These are phyloP conservation scores for Plutella xylostella DNA, from an alignment of 2,888 invertebrate genomes.

Conservation along the genomic window DNA sequence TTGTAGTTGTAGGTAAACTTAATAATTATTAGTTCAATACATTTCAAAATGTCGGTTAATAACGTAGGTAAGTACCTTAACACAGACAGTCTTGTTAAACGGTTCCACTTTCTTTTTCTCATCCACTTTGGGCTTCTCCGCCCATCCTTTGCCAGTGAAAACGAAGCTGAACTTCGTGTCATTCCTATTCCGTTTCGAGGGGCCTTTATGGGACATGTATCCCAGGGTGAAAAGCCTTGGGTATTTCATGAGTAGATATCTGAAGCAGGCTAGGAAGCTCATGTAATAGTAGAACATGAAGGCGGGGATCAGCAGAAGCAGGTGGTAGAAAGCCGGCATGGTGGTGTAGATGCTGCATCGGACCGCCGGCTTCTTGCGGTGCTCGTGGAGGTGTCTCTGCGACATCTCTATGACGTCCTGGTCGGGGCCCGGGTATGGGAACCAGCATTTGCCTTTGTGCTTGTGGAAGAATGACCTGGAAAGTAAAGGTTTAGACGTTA, in stretches of 20 bases:
- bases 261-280: conserved; percentile 31
- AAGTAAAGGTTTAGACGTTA: neutral
- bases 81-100: neutral
- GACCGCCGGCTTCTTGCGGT: conserved; percentile 26
- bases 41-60: neutral
- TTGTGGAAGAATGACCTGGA: conserved; percentile 39
- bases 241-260: conserved; percentile 29
- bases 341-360: conserved; percentile 32
- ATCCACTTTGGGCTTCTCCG: neutral
- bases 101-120: neutral
- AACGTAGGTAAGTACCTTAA: neutral
- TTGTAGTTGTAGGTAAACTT: neutral
- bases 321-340: conserved; percentile 29
- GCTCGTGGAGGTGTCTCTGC: conserved; percentile 29
- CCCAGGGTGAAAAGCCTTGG: conserved; percentile 34
- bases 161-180: conserved; percentile 29
- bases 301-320: conserved; percentile 27
- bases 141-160: conserved; percentile 17
- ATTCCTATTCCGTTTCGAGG: conserved; percentile 28
- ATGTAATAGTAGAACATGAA: conserved; percentile 32
- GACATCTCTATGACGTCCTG: conserved; percentile 29
- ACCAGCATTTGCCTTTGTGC: conserved; percentile 30
- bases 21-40: neutral
- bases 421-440: conserved; percentile 37
- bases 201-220: conserved; percentile 35